Evolutionary conservation across 2,113 vertebrate species (phyloP), one percentile per base, ranked within the genome.

Genomic region (Psittacula cyanocephala): DNA sequence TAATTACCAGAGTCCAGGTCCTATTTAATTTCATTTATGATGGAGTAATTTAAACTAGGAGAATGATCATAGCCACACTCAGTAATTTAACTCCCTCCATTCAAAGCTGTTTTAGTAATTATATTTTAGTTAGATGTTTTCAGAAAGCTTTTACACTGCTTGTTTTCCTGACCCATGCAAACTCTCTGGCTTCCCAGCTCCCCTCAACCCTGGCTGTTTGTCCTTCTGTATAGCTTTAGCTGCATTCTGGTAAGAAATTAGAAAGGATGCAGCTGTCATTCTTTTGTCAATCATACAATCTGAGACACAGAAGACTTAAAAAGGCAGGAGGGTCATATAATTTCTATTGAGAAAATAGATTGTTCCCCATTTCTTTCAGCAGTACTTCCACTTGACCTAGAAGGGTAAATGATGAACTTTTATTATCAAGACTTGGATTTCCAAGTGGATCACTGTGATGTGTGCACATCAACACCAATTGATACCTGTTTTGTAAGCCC

Each of bases 1-100:
- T 98, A 97, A 98, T 98, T 98, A 98, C 94, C 39, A 14, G 67
- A 97, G 93, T 89, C 57, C 85, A 93, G 93, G 77, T 86, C 87
- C 85, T 91, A 79, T 97, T 97, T 97, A 5, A 96, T 97, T 97
- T 91, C 93, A 95, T 95, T 96, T 97, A 93, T 95, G 86, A n/a
- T 16, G 10, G 60, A 93, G 85, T 91, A 95, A 96, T 97, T 97
- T 96, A 96, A 95, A 97, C 94, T 81, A 81, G 81, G 72, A 93
- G 65, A 94, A 92, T 93, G 94, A 95, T 91, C 83, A 88, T 65
- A 43, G 74, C 43, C 65, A 63, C 71, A 81, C 37, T 76, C 64
- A 50, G 77, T 93, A 91, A 94, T 91, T 93, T 95, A 95, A 90
- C 57, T 62, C 67, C 46, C 71, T 75, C 68, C 25, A 96, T 97